Percentiles rank a stretch among this genome's conserved stretches.
Conservation (phyloP, 2,888 invertebrate genomes). For the Drosophila anceps region DNA sequence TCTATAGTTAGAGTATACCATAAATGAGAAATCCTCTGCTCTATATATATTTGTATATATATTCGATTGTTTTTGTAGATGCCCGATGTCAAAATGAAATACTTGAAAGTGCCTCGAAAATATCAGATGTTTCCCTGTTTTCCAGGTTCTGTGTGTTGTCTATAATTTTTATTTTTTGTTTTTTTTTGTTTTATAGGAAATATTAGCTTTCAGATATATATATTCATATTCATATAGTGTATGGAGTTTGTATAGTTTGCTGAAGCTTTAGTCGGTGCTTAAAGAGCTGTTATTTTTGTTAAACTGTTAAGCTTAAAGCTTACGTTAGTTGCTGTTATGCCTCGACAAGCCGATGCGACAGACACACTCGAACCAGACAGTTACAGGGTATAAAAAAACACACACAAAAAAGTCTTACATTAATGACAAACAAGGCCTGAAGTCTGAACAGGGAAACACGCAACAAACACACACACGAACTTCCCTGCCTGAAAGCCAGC, state of each 20-base stretch:
- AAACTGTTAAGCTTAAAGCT: slow-evolving; percentile 65
- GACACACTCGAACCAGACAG: slow-evolving; percentile 12
- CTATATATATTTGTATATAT: background rate
- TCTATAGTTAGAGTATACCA: slow-evolving; percentile 8
- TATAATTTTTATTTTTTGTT: background rate
- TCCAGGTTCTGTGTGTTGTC: background rate
- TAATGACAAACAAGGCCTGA: slow-evolving; percentile 12
- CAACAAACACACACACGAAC: slow-evolving; percentile 6
- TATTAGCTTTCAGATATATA: background rate
- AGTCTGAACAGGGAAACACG: slow-evolving; percentile 42
- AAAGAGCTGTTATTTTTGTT: slow-evolving; percentile 57
- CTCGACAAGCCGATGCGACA: slow-evolving; percentile 7
- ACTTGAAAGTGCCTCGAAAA: slow-evolving; percentile 61
- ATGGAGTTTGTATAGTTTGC: slow-evolving; percentile 2
- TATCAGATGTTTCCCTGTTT: slow-evolving; percentile 6
- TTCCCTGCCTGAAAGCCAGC: background rate
- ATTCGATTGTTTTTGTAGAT: slow-evolving; percentile 3
- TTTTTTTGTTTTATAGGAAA: background rate
- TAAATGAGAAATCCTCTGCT: no score
- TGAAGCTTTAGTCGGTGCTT: slow-evolving; percentile 33
- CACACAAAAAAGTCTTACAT: slow-evolving; percentile 22
- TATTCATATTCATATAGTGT: background rate
- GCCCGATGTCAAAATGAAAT: slow-evolving; percentile 27
- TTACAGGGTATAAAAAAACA: slow-evolving; percentile 48
- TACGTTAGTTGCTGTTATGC: slow-evolving; percentile 37